A percentile compares a stretch with the other conserved stretches of the same genome.
phyloP scores from a whole-genome alignment of 2,113 vertebrate species.

The Xenopus borealis region DNA sequence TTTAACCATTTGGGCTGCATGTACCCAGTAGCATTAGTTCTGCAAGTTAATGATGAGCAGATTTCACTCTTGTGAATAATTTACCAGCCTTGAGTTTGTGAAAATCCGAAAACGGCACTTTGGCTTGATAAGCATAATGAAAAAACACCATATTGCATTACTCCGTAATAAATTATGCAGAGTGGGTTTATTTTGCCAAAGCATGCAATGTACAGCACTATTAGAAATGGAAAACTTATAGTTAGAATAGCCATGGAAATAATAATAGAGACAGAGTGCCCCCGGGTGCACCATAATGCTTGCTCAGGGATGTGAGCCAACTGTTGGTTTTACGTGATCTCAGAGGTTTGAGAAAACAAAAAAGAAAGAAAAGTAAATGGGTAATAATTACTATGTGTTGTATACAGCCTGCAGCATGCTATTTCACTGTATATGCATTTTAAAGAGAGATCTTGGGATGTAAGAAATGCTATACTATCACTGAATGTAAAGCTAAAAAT shows the following conservation, averaged over 20 bases:
- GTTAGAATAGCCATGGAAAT: neutral
- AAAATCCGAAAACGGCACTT: neutral
- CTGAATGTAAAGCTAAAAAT: no score
- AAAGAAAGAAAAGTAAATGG: no score
- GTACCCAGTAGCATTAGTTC: neutral
- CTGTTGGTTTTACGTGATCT: neutral
- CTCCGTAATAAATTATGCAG: neutral
- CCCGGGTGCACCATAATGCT: neutral
- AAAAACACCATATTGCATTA: constrained; percentile 1
- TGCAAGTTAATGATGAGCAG: neutral
- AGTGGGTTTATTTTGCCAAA: neutral
- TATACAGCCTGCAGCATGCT: no score
- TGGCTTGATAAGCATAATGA: neutral
- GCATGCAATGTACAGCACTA: neutral
- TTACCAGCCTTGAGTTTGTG: neutral
- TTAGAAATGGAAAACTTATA: neutral
- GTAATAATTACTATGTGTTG: no score
- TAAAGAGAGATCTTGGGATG: no score
- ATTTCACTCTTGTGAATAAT: neutral
- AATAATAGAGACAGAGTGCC: neutral
- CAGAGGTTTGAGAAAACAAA: no score
- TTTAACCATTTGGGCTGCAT: no score
- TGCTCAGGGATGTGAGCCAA: neutral
- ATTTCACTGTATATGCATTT: no score
- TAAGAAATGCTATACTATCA: no score